Evolutionary conservation across 2,888 invertebrate species (phyloP).

Genomic region (Pseudococcus viburni): DNA sequence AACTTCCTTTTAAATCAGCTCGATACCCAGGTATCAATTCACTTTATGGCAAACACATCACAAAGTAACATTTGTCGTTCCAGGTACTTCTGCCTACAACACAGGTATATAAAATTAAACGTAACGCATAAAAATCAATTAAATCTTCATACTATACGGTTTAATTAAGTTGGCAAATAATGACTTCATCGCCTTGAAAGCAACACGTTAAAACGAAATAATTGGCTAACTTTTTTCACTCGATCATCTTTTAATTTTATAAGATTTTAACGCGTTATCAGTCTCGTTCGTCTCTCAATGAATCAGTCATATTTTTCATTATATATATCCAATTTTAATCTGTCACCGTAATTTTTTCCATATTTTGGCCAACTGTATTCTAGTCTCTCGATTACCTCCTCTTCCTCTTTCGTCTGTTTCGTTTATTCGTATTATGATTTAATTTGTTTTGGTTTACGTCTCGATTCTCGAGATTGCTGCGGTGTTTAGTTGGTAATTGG

Average conservation of each 20-base stretch:
- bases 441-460: constrained; percentile 9
- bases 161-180: constrained; percentile 3
- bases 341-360: neutral
- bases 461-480: neutral
- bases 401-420: neutral
- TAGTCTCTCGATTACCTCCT: neutral
- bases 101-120: constrained; percentile 1
- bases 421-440: neutral
- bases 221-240: constrained; percentile 2
- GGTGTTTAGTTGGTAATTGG: constrained; percentile 1
- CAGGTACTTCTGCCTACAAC: neutral
- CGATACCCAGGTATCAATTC: neutral
- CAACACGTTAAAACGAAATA: constrained; percentile 16
- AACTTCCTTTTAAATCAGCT: neutral
- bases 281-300: neutral
- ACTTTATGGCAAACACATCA: neutral
- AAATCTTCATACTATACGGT: neutral
- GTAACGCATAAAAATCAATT: constrained; percentile 12
- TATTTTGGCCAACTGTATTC: neutral
- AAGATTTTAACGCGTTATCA: neutral
- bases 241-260: neutral
- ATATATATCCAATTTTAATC: neutral
- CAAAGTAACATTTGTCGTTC: neutral
- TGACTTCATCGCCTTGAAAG: constrained; percentile 17
- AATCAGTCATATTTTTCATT: neutral